Base-by-base conservation (phyloP, 2,888 invertebrate species). In the Sphaeridia pumilis region DNA sequence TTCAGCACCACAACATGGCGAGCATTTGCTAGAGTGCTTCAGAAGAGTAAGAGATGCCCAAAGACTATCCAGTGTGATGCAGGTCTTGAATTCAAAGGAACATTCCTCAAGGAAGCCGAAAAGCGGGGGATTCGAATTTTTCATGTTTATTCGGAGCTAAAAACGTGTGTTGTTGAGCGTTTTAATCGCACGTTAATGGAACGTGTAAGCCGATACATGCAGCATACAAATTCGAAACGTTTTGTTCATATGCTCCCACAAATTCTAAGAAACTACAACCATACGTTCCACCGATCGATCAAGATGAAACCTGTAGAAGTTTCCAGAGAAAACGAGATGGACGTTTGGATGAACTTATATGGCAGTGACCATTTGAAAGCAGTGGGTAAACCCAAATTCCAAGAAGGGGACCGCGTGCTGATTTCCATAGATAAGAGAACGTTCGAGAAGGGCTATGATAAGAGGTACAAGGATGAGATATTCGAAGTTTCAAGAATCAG, bases 111-210 rank as follows among this genome's bases (percentile, higher is more conserved):
- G 22, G 4, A 54, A 10, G 52, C 51, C 12, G 34, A 54, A 10
- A 28, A 43, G 20, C 43, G 50, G 17, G 27, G 35, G 17, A 52
- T 63, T n/a, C 46, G 54, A 14, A 49, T 48, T 43, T 61, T 55
- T 22, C 46, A 53, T 26, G 54, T 53, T 10, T 49, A 55, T 7
- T 43, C 49, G 7, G 52, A 56, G 24, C 47, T 48, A 12, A 61
- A 63, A 38, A 46, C 43, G 0, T 41, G 51, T 3, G 26, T 57
- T 1, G 27, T 55, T 14, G 58, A 60, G 42, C 20, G 58, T 22
- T 59, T 56, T 7, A 57, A 60, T 24, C 45, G 53, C 34, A 60
- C 58, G 12, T 26, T 56, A 7, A n/a, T 56, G 20, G 27, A 34
- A 12, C 27, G 38, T 22, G 12, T 56, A 10, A 21, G 42, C 2